Evolutionary conservation across 2,797 vertebrate genomes (phyloP).

Genomic region (Spondyliosoma cantharus): DNA sequence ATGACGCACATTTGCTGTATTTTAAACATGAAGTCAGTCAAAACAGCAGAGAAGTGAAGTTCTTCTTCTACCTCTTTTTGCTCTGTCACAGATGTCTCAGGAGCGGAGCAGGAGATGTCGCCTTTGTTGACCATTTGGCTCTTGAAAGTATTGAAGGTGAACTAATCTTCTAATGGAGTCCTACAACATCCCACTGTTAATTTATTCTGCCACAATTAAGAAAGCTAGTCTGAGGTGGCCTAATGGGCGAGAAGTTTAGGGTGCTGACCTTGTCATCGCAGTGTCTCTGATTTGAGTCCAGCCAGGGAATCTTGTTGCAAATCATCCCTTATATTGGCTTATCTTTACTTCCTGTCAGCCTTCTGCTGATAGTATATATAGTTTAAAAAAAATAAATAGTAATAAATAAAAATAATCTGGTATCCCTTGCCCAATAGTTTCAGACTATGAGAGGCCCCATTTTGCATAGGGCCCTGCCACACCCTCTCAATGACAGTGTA

Average conservation of each 20-base stretch:
- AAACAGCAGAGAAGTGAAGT: neutral
- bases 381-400: no score
- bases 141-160: constrained; percentile 86
- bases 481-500: no score
- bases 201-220: neutral
- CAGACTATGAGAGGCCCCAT: no score
- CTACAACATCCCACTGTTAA: neutral
- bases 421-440: no score
- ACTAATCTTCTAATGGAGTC: neutral
- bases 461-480: no score
- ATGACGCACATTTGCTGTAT: neutral
- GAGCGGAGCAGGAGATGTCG: constrained; percentile 88
- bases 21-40: neutral
- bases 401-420: no score
- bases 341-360: neutral
- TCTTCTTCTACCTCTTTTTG: constrained; percentile 55
- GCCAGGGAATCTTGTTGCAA: neutral
- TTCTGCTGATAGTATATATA: no score
- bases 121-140: constrained; percentile 90
- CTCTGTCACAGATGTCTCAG: constrained; percentile 86
- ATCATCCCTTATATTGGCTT: neutral
- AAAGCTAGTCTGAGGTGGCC: neutral
- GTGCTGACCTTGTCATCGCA: neutral
- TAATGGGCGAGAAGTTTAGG: neutral
- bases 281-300: neutral